Conservation (phyloP, 1,140 invertebrate species). For the Amphibalanus amphitrite region DNA sequence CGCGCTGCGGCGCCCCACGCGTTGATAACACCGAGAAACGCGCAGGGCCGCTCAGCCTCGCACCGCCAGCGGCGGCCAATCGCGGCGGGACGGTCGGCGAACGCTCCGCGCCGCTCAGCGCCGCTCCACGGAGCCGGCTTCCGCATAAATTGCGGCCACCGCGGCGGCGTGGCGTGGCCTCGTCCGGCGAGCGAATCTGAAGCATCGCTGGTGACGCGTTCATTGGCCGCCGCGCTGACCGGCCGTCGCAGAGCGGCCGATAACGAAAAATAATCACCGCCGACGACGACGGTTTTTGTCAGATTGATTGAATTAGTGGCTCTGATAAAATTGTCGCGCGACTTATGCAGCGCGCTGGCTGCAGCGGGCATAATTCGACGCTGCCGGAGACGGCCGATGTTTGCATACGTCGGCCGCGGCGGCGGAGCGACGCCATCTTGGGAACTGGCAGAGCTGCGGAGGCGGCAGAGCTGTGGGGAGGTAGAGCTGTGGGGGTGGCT, state of each 20-base stretch:
- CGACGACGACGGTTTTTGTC: not conserved
- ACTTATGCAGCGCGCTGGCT: not conserved
- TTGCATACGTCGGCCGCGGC: not conserved
- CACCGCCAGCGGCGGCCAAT: not conserved
- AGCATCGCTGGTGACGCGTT: not conserved
- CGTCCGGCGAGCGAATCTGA: not conserved
- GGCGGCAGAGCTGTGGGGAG: too few species aligned
- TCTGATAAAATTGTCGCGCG: constrained; percentile 1
- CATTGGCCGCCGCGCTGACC: not conserved
- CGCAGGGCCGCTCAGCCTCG: too few species aligned
- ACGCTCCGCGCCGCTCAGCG: too few species aligned
- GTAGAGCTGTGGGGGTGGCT: too few species aligned
- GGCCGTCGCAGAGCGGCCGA: not conserved
- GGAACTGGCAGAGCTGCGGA: too few species aligned
- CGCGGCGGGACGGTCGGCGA: too few species aligned
- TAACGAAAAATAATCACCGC: constrained; percentile 1
- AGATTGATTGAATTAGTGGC: not conserved
- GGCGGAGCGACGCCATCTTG: not conserved
- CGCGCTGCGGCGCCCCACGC: too few species aligned
- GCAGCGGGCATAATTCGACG: not conserved
- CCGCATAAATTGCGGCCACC: not conserved
- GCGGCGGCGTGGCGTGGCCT: too few species aligned
- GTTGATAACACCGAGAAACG: not conserved
- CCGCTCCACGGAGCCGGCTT: not conserved
- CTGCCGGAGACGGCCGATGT: not conserved